Evolutionary conservation across 2,888 invertebrate species (phyloP).

Genomic region (Aquatica leii): DNA sequence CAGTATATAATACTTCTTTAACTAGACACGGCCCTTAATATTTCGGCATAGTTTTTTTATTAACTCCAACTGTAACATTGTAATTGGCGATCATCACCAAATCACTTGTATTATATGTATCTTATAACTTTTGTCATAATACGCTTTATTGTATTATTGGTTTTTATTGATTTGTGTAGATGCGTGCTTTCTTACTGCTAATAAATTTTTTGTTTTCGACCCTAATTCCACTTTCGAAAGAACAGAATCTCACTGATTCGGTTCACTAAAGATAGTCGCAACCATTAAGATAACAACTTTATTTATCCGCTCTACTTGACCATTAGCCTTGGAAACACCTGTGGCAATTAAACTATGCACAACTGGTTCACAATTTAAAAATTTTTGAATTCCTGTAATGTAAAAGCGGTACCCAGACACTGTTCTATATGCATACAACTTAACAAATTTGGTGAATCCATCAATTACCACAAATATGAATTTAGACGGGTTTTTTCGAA

Average conservation of each 20-base stretch:
- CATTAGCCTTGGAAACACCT: conserved; percentile 48
- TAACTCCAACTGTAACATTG: conserved; percentile 6
- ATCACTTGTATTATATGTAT: background rate
- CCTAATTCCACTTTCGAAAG: conserved; percentile 21
- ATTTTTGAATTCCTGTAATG: too few species aligned
- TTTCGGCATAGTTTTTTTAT: conserved; percentile 7
- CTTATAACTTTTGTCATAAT: too few species aligned
- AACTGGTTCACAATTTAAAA: conserved; percentile 36
- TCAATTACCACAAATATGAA: conserved; percentile 16
- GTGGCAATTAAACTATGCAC: too few species aligned
- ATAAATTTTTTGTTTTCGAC: background rate
- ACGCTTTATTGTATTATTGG: too few species aligned
- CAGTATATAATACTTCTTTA: conserved; percentile 2
- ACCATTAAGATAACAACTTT: conserved; percentile 41
- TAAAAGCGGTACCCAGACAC: conserved; percentile 34
- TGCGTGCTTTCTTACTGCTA: background rate
- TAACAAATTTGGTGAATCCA: too few species aligned
- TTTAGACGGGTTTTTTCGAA: conserved; percentile 4
- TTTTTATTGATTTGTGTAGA: too few species aligned
- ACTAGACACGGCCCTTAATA: conserved; percentile 16
- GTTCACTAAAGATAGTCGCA: conserved; percentile 44
- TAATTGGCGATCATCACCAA: background rate
- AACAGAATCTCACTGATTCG: conserved; percentile 38
- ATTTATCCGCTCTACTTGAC: conserved; percentile 49
- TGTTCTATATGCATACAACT: conserved; percentile 9